A percentile compares a stretch with the other conserved stretches of the same genome.
Evolutionary conservation across 2,113 vertebrate species (phyloP).

Genomic region (Andinoacara biseriatus): DNA sequence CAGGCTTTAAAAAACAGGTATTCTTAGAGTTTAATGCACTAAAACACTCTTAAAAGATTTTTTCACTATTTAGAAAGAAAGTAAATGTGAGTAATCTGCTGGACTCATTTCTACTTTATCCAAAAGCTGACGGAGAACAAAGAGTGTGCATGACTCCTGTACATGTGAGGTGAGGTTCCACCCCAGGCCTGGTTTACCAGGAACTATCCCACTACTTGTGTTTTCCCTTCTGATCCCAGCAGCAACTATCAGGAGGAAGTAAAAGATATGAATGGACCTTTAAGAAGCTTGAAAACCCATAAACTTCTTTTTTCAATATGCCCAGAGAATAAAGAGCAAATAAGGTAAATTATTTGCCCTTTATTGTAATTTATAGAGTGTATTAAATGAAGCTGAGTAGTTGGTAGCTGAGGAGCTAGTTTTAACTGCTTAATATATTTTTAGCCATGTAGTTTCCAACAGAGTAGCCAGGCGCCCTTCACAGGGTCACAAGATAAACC

Average conservation of each 20-base stretch:
- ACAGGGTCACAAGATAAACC: not conserved
- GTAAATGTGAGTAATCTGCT: not conserved
- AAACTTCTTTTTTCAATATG: not conserved
- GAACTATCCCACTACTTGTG: not conserved
- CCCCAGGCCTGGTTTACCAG: not conserved
- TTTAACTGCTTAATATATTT: not conserved
- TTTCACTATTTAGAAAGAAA: not conserved
- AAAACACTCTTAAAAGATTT: not conserved
- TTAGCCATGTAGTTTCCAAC: not conserved
- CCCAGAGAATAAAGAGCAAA: not conserved
- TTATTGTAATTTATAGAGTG: not conserved
- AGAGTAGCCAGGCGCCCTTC: not conserved
- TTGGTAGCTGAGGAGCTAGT: not conserved
- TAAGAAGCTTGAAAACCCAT: not conserved
- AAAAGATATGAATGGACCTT: not conserved
- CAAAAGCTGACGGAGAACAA: not conserved
- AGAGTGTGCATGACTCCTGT: not conserved
- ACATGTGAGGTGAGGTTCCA: slow-evolving; percentile 5
- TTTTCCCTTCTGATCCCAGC: not conserved
- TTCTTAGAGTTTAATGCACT: not conserved
- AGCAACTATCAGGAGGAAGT: not conserved
- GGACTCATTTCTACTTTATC: not conserved
- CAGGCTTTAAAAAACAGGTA: not conserved
- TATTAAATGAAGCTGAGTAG: not conserved
- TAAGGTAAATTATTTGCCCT: not conserved